Evolutionary conservation across 2,888 invertebrate genomes (phyloP).

Genomic region (Lampropteryx suffumata): DNA sequence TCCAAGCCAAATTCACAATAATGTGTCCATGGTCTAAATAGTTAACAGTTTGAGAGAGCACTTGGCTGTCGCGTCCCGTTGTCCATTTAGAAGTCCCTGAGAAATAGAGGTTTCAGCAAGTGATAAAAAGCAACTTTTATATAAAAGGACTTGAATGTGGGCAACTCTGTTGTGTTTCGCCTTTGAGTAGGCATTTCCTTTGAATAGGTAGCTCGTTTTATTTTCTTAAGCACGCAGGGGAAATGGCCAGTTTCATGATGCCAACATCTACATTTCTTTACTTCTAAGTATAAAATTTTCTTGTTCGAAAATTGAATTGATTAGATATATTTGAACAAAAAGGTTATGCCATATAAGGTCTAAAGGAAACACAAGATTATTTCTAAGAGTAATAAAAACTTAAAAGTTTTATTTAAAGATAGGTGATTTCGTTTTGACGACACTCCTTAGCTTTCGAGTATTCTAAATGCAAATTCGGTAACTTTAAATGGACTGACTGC

Average conservation of each 20-base stretch:
- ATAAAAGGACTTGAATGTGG: conserved; percentile 63
- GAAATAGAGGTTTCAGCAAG: conserved; percentile 59
- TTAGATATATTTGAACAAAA: conserved; percentile 33
- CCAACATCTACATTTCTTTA: conserved; percentile 40
- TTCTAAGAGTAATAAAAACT: conserved; percentile 28
- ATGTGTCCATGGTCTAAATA: conserved; percentile 24
- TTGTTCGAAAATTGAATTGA: conserved; percentile 41
- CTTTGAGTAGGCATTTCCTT: conserved; percentile 32
- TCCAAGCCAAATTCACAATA: neutral
- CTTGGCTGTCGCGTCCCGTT: conserved; percentile 52
- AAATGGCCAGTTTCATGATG: conserved; percentile 56
- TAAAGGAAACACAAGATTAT: conserved; percentile 2
- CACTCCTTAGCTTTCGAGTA: conserved; percentile 43
- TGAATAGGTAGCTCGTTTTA: conserved; percentile 47
- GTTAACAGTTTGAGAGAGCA: conserved; percentile 46
- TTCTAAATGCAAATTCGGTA: conserved; percentile 57
- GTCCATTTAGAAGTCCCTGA: conserved; percentile 56
- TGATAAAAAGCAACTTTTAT: conserved; percentile 70
- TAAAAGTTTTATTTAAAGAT: conserved; percentile 32
- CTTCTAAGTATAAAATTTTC: conserved; percentile 28
- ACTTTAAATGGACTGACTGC: conserved; percentile 33
- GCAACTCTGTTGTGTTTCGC: conserved; percentile 53
- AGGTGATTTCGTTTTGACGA: conserved; percentile 38
- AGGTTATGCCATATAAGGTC: conserved; percentile 8
- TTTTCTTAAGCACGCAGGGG: conserved; percentile 59